Percentiles rank a stretch among this genome's conserved stretches.
Evolutionary conservation across 2,113 vertebrate genomes (phyloP).

Genomic region (Tauraco erythrolophus): DNA sequence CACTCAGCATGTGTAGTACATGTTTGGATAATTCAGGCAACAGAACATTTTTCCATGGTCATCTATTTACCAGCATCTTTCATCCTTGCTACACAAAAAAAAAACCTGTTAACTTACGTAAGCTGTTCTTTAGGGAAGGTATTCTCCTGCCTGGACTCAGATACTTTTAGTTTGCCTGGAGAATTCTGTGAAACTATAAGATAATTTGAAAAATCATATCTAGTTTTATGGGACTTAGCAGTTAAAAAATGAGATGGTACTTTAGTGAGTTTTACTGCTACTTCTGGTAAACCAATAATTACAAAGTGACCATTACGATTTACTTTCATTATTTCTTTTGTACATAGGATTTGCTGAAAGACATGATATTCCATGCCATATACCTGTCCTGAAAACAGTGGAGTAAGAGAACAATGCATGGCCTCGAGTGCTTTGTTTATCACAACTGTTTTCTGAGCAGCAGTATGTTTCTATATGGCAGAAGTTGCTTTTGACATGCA

Average conservation of each 20-base stretch:
- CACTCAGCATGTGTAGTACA: background rate
- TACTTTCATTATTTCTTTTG: constrained; percentile 12
- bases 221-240: background rate
- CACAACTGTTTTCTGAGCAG: constrained; percentile 45
- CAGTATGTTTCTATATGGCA: constrained; percentile 38
- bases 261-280: background rate
- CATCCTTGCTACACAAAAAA: background rate
- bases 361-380: background rate
- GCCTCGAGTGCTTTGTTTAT: constrained; percentile 69
- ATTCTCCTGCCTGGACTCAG: background rate
- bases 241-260: background rate
- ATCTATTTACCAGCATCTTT: background rate
- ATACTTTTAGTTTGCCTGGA: background rate
- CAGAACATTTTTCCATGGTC: background rate
- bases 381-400: constrained; percentile 52
- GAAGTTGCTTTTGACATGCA: constrained; percentile 78
- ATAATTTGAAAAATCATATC: background rate
- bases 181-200: background rate
- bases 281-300: background rate
- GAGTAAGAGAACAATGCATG: constrained; percentile 29
- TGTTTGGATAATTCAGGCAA: background rate
- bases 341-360: background rate
- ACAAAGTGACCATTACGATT: background rate
- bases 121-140: background rate
- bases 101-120: background rate